A percentile compares a stretch with the other conserved stretches of the same genome.
These are phyloP conservation scores for Nomada fabriciana DNA, from an alignment of 2,888 invertebrate species.

Conservation along the genomic window DNA sequence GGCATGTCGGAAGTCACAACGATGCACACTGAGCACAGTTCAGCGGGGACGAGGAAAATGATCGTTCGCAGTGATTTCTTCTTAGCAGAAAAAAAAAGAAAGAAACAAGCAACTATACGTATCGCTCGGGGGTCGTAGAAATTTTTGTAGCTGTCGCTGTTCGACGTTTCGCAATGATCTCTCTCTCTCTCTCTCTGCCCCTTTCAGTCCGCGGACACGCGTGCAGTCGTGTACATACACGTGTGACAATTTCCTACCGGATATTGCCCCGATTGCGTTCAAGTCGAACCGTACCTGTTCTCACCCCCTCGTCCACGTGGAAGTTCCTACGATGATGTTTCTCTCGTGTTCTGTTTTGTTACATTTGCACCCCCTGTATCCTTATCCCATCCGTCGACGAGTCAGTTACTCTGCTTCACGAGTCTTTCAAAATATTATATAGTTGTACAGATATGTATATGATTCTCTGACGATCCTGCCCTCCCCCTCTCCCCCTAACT, in stretches of 20 bases:
- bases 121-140: no score
- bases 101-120: not conserved
- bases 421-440: constrained; percentile 42
- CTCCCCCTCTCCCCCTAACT: not conserved
- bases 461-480: constrained; percentile 13
- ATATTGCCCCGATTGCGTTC: constrained; percentile 48
- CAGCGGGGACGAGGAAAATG: not conserved
- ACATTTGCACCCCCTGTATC: constrained; percentile 36
- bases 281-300: constrained; percentile 43
- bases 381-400: not conserved
- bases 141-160: not conserved
- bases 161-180: not conserved
- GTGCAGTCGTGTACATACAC: constrained; percentile 6
- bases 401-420: constrained; percentile 33
- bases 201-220: not conserved
- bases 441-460: constrained; percentile 23
- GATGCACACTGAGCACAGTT: constrained; percentile 16
- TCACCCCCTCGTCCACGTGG: constrained; percentile 22
- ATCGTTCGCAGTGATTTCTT: not conserved
- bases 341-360: constrained; percentile 41
- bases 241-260: constrained; percentile 37
- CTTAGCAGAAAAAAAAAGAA: not conserved
- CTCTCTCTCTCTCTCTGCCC: constrained; percentile 1
- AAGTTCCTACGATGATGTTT: constrained; percentile 66
- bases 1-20: constrained; percentile 62